Percentiles rank a stretch among this genome's conserved stretches.
Evolutionary conservation across 2,113 vertebrate genomes (phyloP).

Genomic region (Chloropsis hardwickii): DNA sequence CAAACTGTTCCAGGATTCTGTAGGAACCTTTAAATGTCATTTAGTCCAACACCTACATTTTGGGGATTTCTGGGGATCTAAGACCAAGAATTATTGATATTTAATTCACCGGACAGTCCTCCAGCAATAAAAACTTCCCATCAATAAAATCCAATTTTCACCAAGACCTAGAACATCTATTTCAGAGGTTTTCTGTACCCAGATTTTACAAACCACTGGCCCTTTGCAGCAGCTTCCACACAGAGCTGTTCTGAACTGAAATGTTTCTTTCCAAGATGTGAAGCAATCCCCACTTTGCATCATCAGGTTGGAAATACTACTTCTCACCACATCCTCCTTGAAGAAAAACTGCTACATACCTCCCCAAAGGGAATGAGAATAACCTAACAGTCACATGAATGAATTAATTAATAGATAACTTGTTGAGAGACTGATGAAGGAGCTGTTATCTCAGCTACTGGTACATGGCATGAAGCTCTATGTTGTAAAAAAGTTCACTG

Average conservation of each 20-base stretch:
- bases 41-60: background rate
- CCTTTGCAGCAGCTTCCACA: background rate
- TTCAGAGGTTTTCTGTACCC: background rate
- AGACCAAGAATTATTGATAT: background rate
- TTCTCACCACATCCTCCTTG: background rate
- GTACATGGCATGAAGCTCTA: background rate
- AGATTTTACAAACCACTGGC: background rate
- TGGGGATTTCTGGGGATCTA: background rate
- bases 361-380: background rate
- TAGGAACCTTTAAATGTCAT: background rate
- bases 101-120: background rate
- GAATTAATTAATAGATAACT: background rate
- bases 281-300: background rate
- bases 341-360: background rate
- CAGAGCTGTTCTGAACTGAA: background rate
- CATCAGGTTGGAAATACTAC: background rate
- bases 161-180: background rate
- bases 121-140: background rate
- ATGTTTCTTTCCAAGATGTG: background rate
- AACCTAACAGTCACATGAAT: background rate
- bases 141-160: background rate
- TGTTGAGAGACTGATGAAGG: background rate
- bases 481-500: background rate
- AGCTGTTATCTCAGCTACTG: background rate
- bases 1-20: background rate